Evolutionary conservation across 2,797 vertebrate species (phyloP), one percentile per base, ranked within the genome.

Genomic region (Channallabes apus): DNA sequence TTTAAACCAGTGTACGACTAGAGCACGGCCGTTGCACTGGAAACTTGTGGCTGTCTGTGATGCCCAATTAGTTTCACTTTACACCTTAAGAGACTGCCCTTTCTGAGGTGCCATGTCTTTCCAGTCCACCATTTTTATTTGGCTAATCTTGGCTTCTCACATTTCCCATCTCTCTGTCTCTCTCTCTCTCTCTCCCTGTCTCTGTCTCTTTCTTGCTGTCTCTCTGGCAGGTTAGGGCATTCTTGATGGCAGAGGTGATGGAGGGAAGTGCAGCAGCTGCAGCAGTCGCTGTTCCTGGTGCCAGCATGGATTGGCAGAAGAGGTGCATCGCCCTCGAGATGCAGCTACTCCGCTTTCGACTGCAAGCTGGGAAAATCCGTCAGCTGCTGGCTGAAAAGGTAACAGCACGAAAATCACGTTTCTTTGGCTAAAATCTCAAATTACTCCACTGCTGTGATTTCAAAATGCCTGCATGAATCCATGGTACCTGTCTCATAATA

Each of bases 371-470:
- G 89, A 98, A 98, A 92, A 97, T 99, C 90, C 94, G 97, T 84
- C 97, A 98, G 90, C 95, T 99, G 83, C 94, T 99, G 91, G 97
- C 96, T 32, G 96, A 98, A 91, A 99, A 97, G 96, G 97, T 98
- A 6, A 79, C 14, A 41, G 22, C 11, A 27, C 22, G 15, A 41
- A 46, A 46, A 1, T 51, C 5, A 8, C 3, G 27, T 15, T 51
- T 32, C 27, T 29, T 58, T 32, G 51, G 27, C 27, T 32, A 54
- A 62, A 38, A 38, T 35, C 54, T 38, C 29, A 38, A 61, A 15
- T 41, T 12, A 38, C 18, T 14, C 22, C 35, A 77, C 18, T 12
- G 54, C 9, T 22, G 22, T 24, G 20, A 35, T 77, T 61, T 8
- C 12, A n/a, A 61, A 59, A 46, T 46, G 41, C 2, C 6, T 41